These are phyloP conservation scores for Gobius niger DNA, from an alignment of 2,113 vertebrate genomes.

Conservation along the genomic window DNA sequence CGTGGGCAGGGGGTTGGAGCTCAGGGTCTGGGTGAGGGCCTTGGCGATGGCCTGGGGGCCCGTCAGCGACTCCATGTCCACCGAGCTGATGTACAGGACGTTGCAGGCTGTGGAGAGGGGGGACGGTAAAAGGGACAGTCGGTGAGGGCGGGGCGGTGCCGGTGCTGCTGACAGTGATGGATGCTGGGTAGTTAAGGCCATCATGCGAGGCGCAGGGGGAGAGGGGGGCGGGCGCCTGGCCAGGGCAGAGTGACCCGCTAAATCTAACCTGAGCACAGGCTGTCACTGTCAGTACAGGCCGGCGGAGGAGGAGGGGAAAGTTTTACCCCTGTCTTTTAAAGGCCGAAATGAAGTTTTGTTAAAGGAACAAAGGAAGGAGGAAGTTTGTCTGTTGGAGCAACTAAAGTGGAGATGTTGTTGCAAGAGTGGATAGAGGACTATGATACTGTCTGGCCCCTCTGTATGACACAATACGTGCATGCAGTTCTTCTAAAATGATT, in stretches of 20 bases:
- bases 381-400: too few relatives aligned
- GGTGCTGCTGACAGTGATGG: background rate
- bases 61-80: conserved; percentile 97
- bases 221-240: background rate
- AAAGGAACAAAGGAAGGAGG: too few relatives aligned
- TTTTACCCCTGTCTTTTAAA: too few relatives aligned
- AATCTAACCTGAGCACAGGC: background rate
- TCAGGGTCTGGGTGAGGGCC: conserved; percentile 86
- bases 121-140: conserved; percentile 2
- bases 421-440: too few relatives aligned
- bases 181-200: background rate
- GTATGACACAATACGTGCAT: too few relatives aligned
- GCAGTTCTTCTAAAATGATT: background rate
- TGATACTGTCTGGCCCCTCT: too few relatives aligned
- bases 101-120: conserved; percentile 83
- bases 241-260: background rate
- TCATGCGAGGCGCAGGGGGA: conserved; percentile 22
- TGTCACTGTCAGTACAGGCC: background rate
- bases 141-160: conserved; percentile 14
- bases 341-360: too few relatives aligned
- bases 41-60: conserved; percentile 95
- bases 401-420: too few relatives aligned
- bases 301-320: background rate
- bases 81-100: conserved; percentile 92
- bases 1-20: conserved; percentile 77